Evolutionary conservation across 2,113 vertebrate genomes (phyloP).

Genomic region (Leptobrachium leishanense): DNA sequence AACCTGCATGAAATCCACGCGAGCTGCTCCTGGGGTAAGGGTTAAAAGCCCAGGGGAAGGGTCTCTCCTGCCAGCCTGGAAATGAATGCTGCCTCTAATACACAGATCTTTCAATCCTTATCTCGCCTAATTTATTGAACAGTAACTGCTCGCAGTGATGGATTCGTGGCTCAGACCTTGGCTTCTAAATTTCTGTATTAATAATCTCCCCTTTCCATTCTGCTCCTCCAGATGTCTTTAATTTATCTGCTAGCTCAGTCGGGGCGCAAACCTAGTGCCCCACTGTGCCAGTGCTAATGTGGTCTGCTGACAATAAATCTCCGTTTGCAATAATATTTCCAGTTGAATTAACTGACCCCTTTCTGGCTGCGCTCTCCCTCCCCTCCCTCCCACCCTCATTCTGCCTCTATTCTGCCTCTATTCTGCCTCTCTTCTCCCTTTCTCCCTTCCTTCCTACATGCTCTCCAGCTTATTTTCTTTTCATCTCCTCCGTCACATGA

Average conservation of each 20-base stretch:
- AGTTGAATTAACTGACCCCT: conserved; percentile 63
- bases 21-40: conserved; percentile 19
- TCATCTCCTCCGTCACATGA: not conserved
- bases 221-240: conserved; percentile 67
- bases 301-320: conserved; percentile 64
- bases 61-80: conserved; percentile 52
- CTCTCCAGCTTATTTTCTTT: not conserved
- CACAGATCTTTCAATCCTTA: conserved; percentile 75
- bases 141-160: conserved; percentile 68
- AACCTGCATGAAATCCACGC: not conserved
- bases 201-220: conserved; percentile 70
- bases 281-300: conserved; percentile 60
- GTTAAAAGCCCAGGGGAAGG: conserved; percentile 43
- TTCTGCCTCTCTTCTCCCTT: conserved; percentile 1
- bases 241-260: conserved; percentile 66
- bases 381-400: conserved; percentile 18
- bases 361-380: conserved; percentile 55
- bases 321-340: conserved; percentile 67
- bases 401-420: not conserved
- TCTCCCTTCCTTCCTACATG: not conserved
- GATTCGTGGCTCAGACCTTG: conserved; percentile 78
- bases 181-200: conserved; percentile 79
- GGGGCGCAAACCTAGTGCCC: conserved; percentile 61
- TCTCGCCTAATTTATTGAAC: conserved; percentile 77
- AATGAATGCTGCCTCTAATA: conserved; percentile 69